Percentiles rank a stretch among this genome's conserved stretches.
phyloP scores from a whole-genome alignment of 2,888 invertebrate species.

The Drosophila robusta region DNA sequence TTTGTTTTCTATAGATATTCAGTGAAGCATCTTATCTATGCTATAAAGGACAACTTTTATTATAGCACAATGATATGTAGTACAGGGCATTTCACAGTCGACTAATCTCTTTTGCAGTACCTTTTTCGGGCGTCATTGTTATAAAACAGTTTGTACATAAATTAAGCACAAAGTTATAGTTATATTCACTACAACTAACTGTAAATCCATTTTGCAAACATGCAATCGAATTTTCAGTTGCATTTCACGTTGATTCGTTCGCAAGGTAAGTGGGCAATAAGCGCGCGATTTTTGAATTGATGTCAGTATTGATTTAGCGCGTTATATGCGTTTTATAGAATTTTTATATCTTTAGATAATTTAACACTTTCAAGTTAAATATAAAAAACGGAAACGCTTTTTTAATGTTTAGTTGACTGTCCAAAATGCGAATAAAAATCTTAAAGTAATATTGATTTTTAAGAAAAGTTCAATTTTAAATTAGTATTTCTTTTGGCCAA shows the following conservation, averaged over 20 bases:
- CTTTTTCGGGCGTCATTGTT: slow-evolving; percentile 17
- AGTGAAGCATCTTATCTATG: no score
- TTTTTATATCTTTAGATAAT: no score
- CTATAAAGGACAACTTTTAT: no score
- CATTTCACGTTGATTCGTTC: slow-evolving; percentile 7
- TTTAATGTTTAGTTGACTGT: no score
- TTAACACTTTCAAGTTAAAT: no score
- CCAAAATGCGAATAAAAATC: no score
- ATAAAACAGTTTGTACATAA: slow-evolving; percentile 39
- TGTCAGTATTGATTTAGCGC: background rate
- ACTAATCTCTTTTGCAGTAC: background rate
- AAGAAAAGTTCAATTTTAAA: no score
- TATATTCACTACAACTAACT: background rate
- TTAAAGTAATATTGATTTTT: no score
- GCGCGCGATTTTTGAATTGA: background rate
- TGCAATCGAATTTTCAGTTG: background rate
- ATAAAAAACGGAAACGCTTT: no score
- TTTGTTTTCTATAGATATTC: no score
- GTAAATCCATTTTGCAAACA: slow-evolving; percentile 7
- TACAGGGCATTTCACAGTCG: slow-evolving; percentile 24
- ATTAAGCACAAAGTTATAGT: slow-evolving; percentile 1
- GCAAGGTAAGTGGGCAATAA: slow-evolving; percentile 11
- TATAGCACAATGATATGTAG: background rate
- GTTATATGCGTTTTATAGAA: no score
- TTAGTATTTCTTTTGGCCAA: no score